These are phyloP conservation scores for Phengaris arion DNA, from an alignment of 2,888 invertebrate species.

Conservation along the genomic window DNA sequence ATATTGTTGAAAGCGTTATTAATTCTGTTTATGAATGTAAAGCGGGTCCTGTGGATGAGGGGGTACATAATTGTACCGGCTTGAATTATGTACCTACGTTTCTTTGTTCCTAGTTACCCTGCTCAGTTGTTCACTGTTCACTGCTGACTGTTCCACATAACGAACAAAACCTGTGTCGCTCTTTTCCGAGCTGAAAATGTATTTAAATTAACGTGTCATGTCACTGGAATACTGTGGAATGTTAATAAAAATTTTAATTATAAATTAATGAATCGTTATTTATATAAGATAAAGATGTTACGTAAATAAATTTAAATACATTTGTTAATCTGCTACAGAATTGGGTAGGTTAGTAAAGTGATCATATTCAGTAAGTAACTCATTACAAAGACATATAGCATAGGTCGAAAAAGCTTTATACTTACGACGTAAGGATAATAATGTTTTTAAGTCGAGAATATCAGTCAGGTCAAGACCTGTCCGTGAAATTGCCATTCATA, in stretches of 20 bases:
- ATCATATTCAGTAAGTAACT: too few species aligned
- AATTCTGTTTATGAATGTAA: conserved; percentile 11
- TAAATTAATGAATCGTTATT: too few species aligned
- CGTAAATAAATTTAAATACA: too few species aligned
- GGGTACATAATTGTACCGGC: conserved; percentile 5
- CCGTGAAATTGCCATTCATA: conserved; percentile 1
- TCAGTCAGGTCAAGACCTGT: conserved; percentile 14
- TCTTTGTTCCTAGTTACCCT: conserved; percentile 21
- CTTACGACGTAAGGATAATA: conserved; percentile 4
- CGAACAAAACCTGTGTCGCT: conserved; percentile 16
- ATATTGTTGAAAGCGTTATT: not conserved
- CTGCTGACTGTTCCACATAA: conserved; percentile 3
- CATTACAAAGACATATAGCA: not conserved
- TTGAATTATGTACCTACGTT: conserved; percentile 20
- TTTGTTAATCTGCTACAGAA: too few species aligned
- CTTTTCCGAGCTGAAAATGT: not conserved
- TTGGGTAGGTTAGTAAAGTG: too few species aligned
- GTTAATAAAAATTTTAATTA: not conserved
- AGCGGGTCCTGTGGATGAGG: conserved; percentile 23
- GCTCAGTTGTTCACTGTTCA: not conserved
- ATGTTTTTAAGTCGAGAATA: conserved; percentile 16
- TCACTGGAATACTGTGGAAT: not conserved
- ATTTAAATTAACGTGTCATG: conserved; percentile 5
- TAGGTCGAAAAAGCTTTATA: not conserved
- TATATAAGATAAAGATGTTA: too few species aligned